These are phyloP conservation scores for Hydraecia micacea DNA, from an alignment of 2,888 invertebrate species.

Conservation along the genomic window DNA sequence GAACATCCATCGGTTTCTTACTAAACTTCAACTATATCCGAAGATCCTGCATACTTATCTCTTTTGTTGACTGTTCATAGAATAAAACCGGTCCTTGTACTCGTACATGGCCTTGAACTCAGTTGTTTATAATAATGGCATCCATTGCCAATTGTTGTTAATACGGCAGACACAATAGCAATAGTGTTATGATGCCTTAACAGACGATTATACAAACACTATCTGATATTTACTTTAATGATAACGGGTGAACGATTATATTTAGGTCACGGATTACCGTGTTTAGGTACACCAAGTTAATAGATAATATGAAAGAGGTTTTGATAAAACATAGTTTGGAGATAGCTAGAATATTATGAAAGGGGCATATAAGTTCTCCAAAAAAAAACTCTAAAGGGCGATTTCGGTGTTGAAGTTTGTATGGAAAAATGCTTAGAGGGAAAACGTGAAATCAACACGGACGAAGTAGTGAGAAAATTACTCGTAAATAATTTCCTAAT, in stretches of 20 bases:
- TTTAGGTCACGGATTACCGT: too few relatives aligned
- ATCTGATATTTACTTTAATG: background rate
- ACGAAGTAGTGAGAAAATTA: background rate
- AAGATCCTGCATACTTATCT: too few relatives aligned
- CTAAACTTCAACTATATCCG: too few relatives aligned
- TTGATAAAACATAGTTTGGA: background rate
- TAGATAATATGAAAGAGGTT: background rate
- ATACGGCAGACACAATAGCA: background rate
- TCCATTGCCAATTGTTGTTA: background rate
- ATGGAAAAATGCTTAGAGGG: background rate
- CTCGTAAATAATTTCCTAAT: background rate
- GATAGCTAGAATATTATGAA: background rate
- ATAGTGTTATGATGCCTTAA: background rate
- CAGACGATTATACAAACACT: conserved; percentile 5
- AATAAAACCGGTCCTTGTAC: too few relatives aligned
- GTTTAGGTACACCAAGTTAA: too few relatives aligned
- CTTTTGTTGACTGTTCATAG: too few relatives aligned
- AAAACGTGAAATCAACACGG: background rate
- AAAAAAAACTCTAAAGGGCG: background rate
- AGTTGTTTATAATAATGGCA: background rate
- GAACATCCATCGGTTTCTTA: too few relatives aligned
- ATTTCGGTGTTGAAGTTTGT: background rate
- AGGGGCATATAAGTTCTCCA: background rate
- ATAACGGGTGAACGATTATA: background rate
- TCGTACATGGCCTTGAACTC: conserved; percentile 5